Conservation (phyloP, 2,888 invertebrate genomes). For the Morpho deidamia region DNA sequence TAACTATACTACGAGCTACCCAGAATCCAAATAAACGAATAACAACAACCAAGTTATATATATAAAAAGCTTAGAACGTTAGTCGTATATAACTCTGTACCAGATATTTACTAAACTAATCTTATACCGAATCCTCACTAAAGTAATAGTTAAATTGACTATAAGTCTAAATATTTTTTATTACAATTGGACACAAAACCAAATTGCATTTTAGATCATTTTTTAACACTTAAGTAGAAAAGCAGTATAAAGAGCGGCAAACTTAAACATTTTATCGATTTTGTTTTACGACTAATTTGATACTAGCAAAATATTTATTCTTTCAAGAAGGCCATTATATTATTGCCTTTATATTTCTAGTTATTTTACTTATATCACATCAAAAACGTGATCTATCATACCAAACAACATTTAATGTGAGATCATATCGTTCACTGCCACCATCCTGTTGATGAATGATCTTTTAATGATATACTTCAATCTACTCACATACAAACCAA, state of each 20-base stretch:
- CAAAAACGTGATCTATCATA: conserved; percentile 27
- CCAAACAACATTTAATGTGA: conserved; percentile 49
- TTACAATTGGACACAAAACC: conserved; percentile 56
- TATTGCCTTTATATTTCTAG: conserved; percentile 45
- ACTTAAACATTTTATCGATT: conserved; percentile 42
- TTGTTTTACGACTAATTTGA: conserved; percentile 52
- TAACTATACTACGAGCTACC: conserved; percentile 52
- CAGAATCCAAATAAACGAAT: conserved; percentile 54
- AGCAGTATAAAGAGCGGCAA: conserved; percentile 51
- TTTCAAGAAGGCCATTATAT: conserved; percentile 50
- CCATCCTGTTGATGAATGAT: conserved; percentile 32
- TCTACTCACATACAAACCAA: conserved; percentile 28
- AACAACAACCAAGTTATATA: conserved; percentile 65
- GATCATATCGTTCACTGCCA: conserved; percentile 58
- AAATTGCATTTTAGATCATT: conserved; percentile 46
- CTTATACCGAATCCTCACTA: conserved; percentile 50
- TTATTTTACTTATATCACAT: conserved; percentile 40
- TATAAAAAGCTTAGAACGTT: conserved; percentile 54
- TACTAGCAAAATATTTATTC: conserved; percentile 23
- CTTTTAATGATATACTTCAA: conserved; percentile 29
- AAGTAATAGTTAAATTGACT: conserved; percentile 56
- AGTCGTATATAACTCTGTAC: conserved; percentile 43
- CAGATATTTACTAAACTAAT: conserved; percentile 54
- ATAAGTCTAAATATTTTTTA: conserved; percentile 53
- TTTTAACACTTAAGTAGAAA: conserved; percentile 55